These are phyloP conservation scores for Trichonephila inaurata DNA, from an alignment of 1,140 invertebrate genomes.

Conservation along the genomic window DNA sequence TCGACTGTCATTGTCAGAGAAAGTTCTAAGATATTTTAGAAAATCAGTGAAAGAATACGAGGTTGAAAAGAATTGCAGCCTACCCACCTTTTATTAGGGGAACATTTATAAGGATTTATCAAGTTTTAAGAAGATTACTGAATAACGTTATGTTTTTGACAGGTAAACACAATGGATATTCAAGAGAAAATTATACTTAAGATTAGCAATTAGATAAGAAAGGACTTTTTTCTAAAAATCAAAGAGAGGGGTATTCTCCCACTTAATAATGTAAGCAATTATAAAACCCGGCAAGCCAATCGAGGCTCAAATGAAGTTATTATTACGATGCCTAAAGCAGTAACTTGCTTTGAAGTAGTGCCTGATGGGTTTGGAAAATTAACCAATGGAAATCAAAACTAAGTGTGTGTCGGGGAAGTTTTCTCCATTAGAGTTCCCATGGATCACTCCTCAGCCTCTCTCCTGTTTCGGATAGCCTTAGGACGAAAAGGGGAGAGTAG, in stretches of 20 bases:
- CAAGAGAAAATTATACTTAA: neutral
- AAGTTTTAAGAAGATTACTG: neutral
- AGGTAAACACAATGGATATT: neutral
- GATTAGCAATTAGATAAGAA: neutral
- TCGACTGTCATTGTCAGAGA: no score
- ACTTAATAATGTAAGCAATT: neutral
- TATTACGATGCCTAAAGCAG: constrained; percentile 17
- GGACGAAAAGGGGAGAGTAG: constrained; percentile 7
- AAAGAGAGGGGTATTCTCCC: neutral
- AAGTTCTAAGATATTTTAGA: no score
- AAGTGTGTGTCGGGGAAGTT: neutral
- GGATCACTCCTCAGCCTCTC: neutral
- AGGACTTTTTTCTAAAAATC: neutral
- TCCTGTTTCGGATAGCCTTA: neutral
- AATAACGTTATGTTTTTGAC: neutral
- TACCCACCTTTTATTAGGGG: no score
- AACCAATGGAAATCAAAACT: constrained; percentile 22
- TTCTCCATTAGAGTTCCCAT: neutral
- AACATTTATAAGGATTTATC: no score
- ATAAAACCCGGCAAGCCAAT: neutral
- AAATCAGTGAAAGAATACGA: no score
- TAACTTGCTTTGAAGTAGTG: neutral
- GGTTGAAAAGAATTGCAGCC: no score
- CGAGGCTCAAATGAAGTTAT: constrained; percentile 7
- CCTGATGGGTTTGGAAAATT: constrained; percentile 19